phyloP scores from a whole-genome alignment of 2,797 vertebrate species.

The Channa striata region DNA sequence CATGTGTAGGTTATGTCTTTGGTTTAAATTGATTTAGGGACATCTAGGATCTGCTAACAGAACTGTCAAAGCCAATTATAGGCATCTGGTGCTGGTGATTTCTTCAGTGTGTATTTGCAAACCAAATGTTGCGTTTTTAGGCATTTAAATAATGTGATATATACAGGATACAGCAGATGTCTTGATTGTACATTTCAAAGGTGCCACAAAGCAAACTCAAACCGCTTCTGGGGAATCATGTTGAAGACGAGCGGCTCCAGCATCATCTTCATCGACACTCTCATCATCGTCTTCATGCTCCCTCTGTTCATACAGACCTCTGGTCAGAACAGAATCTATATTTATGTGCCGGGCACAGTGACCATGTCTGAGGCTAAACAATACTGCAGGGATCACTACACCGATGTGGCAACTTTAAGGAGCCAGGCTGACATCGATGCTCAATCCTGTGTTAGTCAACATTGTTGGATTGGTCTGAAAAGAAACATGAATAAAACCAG shows the following conservation, averaged over 20 bases:
- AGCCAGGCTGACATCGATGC: not conserved
- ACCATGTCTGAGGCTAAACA: conserved; percentile 1
- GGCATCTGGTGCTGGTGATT: too few species aligned
- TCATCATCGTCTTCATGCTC: conserved; percentile 23
- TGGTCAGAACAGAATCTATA: not conserved
- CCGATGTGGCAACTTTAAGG: conserved; percentile 12
- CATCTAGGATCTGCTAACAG: too few species aligned
- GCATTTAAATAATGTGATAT: too few species aligned
- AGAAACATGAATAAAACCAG: not conserved
- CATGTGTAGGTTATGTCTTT: too few species aligned
- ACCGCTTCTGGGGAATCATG: conserved; percentile 8
- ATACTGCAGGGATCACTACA: conserved; percentile 15
- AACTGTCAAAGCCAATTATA: too few species aligned
- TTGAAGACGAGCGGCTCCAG: not conserved
- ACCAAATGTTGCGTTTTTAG: too few species aligned
- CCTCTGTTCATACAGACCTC: not conserved
- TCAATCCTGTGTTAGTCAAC: too few species aligned
- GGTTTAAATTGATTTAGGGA: too few species aligned
- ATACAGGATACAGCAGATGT: not conserved
- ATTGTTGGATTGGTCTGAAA: conserved; percentile 31
- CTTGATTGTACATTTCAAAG: conserved; percentile 1
- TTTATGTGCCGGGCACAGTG: accelerated
- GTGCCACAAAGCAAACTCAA: not conserved
- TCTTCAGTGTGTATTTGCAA: too few species aligned
- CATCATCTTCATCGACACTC: not conserved